Percentiles rank a stretch among this genome's conserved stretches.
Conservation (phyloP, 1,140 invertebrate species). For the Rhyzopertha dominica region DNA sequence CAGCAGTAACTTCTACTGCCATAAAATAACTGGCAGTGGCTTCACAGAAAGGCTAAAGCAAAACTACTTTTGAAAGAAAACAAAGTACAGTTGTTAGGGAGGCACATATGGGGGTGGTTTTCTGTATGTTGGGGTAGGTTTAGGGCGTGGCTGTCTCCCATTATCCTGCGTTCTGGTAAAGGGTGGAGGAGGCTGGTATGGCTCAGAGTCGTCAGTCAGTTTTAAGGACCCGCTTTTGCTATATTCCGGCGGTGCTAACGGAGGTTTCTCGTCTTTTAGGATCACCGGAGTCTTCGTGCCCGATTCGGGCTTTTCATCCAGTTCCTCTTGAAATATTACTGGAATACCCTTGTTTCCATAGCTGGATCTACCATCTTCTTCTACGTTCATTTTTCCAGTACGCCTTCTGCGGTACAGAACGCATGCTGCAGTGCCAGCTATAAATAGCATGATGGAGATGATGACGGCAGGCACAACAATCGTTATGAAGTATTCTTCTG, state of each 20-base stretch:
- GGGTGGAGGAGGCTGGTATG: slow-evolving; percentile 60
- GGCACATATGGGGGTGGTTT: slow-evolving; percentile 89
- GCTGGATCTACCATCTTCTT: slow-evolving; percentile 64
- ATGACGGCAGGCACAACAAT: slow-evolving; percentile 86
- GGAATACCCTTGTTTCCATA: slow-evolving; percentile 89
- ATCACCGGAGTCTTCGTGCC: slow-evolving; percentile 87
- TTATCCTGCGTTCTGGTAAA: slow-evolving; percentile 51
- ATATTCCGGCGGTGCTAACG: slow-evolving; percentile 72
- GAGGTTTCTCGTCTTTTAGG: slow-evolving; percentile 88
- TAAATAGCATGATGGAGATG: slow-evolving; percentile 80
- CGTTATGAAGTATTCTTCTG: slow-evolving; percentile 85
- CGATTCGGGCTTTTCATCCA: slow-evolving; percentile 76
- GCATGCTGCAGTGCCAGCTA: slow-evolving; percentile 84
- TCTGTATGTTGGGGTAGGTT: slow-evolving; percentile 79
- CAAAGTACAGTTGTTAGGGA: slow-evolving; percentile 62
- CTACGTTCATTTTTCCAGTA: slow-evolving; percentile 75
- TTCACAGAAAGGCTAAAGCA: neutral
- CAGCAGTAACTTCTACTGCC: too few relatives aligned
- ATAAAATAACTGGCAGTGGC: too few relatives aligned
- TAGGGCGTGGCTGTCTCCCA: slow-evolving; percentile 65
- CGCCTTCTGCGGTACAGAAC: slow-evolving; percentile 77
- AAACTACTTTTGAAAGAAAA: slow-evolving; percentile 37
- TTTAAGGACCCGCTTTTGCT: slow-evolving; percentile 53
- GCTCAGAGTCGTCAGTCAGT: slow-evolving; percentile 52
- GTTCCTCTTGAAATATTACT: slow-evolving; percentile 90